Conservation (phyloP, 2,797 vertebrate species). For the Pitangus sulphuratus region DNA sequence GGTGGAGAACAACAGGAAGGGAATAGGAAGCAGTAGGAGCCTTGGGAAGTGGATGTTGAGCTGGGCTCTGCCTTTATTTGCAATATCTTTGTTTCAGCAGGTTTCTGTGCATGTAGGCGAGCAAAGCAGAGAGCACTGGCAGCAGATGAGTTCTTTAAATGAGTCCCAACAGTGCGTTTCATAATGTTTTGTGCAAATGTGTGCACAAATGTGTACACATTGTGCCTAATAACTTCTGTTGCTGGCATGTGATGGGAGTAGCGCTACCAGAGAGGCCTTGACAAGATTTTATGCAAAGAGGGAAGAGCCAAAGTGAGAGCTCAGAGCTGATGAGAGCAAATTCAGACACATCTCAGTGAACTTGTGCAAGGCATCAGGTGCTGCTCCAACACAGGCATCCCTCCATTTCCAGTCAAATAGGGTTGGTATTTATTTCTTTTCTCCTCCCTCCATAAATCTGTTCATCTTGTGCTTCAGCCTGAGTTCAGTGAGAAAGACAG, state of each 20-base stretch:
- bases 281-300: neutral
- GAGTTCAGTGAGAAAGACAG: neutral
- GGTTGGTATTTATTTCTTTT: neutral
- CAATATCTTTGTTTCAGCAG: neutral
- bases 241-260: neutral
- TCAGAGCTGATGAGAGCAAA: neutral
- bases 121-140: neutral
- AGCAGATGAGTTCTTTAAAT: neutral
- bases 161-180: neutral
- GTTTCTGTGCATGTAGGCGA: neutral
- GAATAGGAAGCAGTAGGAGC: slow-evolving; percentile 11
- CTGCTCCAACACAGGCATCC: neutral
- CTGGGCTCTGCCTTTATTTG: neutral
- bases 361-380: neutral
- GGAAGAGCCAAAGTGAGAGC: neutral
- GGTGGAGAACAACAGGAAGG: slow-evolving; percentile 45
- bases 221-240: neutral
- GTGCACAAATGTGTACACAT: neutral
- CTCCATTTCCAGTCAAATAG: neutral
- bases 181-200: neutral
- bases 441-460: neutral
- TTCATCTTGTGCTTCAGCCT: neutral
- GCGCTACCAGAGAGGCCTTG: neutral
- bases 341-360: fast-evolving
- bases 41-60: slow-evolving; percentile 8